A percentile compares a stretch with the other conserved stretches of the same genome.
Evolutionary conservation across 2,888 invertebrate species (phyloP).

Genomic region (Archips xylosteana): DNA sequence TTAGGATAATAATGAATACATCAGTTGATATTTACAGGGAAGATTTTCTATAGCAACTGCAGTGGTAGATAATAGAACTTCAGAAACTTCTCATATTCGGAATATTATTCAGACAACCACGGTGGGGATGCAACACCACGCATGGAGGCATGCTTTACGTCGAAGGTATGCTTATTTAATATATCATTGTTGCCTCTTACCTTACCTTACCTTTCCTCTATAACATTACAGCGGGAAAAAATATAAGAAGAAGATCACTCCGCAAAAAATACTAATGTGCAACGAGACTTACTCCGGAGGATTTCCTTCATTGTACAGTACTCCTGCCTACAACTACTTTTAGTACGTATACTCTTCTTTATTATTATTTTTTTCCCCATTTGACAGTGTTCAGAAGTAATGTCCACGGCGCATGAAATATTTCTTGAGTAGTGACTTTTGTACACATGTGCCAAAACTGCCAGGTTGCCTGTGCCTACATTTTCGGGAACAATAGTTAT

Average conservation of each 20-base stretch:
- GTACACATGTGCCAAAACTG: no score
- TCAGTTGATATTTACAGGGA: constrained; percentile 6
- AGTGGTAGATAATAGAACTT: neutral
- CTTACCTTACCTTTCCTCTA: neutral
- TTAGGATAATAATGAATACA: neutral
- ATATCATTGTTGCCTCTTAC: neutral
- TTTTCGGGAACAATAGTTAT: no score
- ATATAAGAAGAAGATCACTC: constrained; percentile 30
- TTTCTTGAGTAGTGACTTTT: no score
- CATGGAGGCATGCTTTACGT: constrained; percentile 53
- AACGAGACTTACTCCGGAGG: constrained; percentile 61
- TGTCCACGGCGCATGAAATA: no score
- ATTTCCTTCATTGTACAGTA: constrained; percentile 65
- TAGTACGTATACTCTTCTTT: constrained; percentile 62
- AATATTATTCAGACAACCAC: constrained; percentile 42
- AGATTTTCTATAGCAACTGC: constrained; percentile 11
- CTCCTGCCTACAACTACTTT: constrained; percentile 77
- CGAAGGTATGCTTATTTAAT: neutral
- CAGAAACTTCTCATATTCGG: neutral
- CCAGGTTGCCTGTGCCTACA: no score
- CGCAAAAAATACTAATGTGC: constrained; percentile 59
- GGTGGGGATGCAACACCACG: constrained; percentile 48
- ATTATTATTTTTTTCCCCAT: neutral
- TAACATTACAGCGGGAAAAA: constrained; percentile 5
- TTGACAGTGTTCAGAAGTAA: neutral